These are phyloP conservation scores for Eublepharis macularius DNA, from an alignment of 2,113 vertebrate species.

Conservation along the genomic window DNA sequence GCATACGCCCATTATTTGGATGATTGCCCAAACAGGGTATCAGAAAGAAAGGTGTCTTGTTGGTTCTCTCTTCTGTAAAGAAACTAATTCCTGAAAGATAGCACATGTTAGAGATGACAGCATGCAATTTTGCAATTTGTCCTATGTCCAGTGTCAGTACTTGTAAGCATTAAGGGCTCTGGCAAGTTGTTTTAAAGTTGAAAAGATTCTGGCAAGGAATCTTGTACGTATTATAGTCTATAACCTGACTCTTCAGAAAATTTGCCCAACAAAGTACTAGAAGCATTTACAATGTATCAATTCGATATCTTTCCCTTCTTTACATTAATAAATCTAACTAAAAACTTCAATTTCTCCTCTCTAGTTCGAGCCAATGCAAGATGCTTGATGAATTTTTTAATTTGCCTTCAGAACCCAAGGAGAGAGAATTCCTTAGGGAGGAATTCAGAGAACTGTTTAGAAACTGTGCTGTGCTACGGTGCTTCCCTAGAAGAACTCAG, in stretches of 20 bases:
- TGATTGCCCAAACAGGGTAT: not conserved
- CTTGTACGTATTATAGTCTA: not conserved
- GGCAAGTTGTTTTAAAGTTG: not conserved
- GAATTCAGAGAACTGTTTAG: not conserved
- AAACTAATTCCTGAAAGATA: not conserved
- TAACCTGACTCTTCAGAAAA: not conserved
- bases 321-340: not conserved
- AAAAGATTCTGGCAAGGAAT: not conserved
- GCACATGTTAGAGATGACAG: not conserved
- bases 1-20: not conserved
- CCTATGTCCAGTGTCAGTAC: not conserved
- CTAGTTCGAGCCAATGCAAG: not conserved
- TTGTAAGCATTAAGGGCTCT: not conserved
- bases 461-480: not conserved
- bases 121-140: not conserved
- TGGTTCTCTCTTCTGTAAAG: not conserved
- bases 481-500: not conserved
- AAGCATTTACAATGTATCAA: not conserved
- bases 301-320: not conserved
- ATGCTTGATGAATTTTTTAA: not conserved
- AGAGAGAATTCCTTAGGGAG: not conserved
- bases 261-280: not conserved
- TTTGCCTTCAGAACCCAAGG: not conserved
- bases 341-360: not conserved
- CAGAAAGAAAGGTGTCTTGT: not conserved